Evolutionary conservation across 2,113 vertebrate species (phyloP), one percentile per base, ranked within the genome.

Genomic region (Caranx ignobilis): DNA sequence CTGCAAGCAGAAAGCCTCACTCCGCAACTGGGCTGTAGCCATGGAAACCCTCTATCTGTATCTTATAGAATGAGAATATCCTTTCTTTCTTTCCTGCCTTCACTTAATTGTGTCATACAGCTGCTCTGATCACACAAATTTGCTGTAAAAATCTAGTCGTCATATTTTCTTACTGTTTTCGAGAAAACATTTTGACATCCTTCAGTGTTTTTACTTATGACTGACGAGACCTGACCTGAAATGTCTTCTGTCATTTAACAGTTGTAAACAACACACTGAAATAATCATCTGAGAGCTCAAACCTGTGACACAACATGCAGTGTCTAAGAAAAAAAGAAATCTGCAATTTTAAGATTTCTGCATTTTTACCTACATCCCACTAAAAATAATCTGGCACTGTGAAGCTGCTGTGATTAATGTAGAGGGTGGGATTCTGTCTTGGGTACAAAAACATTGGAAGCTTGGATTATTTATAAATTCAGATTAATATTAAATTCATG

Each of bases 41-140:
- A 90, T 91, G 85, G 89, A 83, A 91, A 92, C 89, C 50, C 75
- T 41, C 82, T 66, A 75, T 89, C 81, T 76, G 62, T 71, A 41
- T 70, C 71, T 64, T 75, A 59, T 60, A 43, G 66, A 83, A 77
- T 57, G 41, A 79, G 56, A 78, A 82, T 67, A 54, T 87, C 88
- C 74, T 84, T 81, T 89, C 74, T 84, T 81, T 81, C 60, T 70
- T 74, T 67, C 31, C 55, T 67, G 45, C 68, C 50, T 71, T 67
- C 66, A 71, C 43, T 77, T 88, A 85, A 85, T 84, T 88, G 71
- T 79, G 57, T 75, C 68, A 75, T n/a, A 61, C 61, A 65, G 72
- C 19, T 50, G 8, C 52, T 67, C 43, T 84, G 48, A 87, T 87
- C 71, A 47, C 34, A 81, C 21, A 9, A 39, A 84, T 82, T 77